Conservation (phyloP, 2,797 vertebrate genomes). For the Threskiornis aethiopicus region DNA sequence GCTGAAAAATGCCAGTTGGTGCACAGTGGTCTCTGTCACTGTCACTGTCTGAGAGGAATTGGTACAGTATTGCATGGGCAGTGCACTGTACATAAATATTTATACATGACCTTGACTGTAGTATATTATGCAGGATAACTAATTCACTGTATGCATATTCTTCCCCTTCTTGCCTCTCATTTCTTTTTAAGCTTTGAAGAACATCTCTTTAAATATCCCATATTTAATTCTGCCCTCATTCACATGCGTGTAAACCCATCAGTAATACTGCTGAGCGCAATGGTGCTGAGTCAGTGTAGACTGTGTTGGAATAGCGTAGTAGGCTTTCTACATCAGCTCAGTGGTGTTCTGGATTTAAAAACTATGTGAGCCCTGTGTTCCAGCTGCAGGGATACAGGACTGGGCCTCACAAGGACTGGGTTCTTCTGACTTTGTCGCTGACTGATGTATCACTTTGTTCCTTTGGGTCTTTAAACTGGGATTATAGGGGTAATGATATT, state of each 20-base stretch:
- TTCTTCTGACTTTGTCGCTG: not conserved
- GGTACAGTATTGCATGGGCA: not conserved
- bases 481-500: not conserved
- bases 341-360: not conserved
- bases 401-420: not conserved
- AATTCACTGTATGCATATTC: not conserved
- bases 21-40: not conserved
- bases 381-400: not conserved
- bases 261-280: not conserved
- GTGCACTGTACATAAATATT: not conserved
- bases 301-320: not conserved
- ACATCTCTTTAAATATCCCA: not conserved
- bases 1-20: conserved; percentile 3
- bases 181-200: conserved; percentile 2
- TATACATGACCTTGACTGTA: not conserved
- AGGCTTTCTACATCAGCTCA: not conserved
- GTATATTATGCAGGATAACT: not conserved
- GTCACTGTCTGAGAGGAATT: not conserved
- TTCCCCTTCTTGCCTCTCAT: not conserved
- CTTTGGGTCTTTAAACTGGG: not conserved
- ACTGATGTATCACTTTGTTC: not conserved
- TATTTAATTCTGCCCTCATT: conserved; percentile 1
- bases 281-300: not conserved
- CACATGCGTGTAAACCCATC: not conserved
- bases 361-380: not conserved